Base-by-base conservation (phyloP, 2,113 vertebrate species). In the Callocephalon fimbriatum region DNA sequence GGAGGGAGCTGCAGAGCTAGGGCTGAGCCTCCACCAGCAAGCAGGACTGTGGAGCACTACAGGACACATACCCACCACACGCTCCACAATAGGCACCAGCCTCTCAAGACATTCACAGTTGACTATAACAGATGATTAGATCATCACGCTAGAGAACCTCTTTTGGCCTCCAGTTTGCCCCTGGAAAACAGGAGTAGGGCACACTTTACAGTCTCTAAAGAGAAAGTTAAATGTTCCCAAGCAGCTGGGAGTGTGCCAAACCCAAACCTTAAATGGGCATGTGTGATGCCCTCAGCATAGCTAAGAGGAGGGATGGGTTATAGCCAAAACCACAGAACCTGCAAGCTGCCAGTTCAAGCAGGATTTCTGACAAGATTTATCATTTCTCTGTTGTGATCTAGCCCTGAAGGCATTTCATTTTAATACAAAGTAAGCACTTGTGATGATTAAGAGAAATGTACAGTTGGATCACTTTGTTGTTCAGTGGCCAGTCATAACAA, bases 401-500 rank as follows among this genome's bases (percentile, higher is more conserved):
- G 88, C 76, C 88, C 88, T 89, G 56, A 51, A 97, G 92, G 94
- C 92, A 95, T 97, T 96, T 95, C 76, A 68, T 81, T 95, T 96
- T 87, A 89, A 94, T 87, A 97, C 94, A 96, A 92, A 95, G 86
- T 68, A 96, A 97, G 97, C 90, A 75, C 84, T 95, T 79, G 92
- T 9, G 76, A 95, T 95, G 95, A 97, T 97, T 94, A 94, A 95
- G 94, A 95, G 90, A 96, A 96, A 96, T 22, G 88, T 67, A 21
- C 37, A 71, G 86, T 81, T 96, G 96, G 95, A 95, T 94, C 4
- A 4, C 80, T 96, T 58, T 81, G 88, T 75, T 95, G 94, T 91
- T 95, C 58, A 0, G 88, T 95, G 92, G 96, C 96, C 96, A 97
- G 97, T 96, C 91, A 97, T 95, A 97, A 97, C 95, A 97, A 80